Percentiles rank a stretch among this genome's conserved stretches.
Evolutionary conservation across 2,113 vertebrate genomes (phyloP).

Genomic region (Odontophorus gujanensis): DNA sequence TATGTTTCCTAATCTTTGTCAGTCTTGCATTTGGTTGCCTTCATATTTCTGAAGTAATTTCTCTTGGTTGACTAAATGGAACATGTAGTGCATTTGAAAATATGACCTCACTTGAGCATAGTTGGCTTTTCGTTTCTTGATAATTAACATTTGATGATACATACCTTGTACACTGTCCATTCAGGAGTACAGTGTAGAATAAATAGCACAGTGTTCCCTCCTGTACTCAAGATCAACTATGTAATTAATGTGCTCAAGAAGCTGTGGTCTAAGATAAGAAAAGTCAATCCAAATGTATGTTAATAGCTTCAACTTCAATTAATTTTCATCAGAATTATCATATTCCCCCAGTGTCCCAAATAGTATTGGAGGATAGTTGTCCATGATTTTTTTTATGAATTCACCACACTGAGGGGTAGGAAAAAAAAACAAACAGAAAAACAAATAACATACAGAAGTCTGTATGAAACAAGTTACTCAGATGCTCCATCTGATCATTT

Average conservation of each 20-base stretch:
- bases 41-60: neutral
- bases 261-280: conserved; percentile 33
- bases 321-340: conserved; percentile 48
- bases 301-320: conserved; percentile 51
- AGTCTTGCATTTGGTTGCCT: neutral
- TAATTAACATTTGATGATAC: neutral
- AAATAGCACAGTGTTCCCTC: neutral
- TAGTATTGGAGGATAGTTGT: neutral
- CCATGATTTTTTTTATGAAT: neutral
- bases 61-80: neutral
- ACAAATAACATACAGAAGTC: neutral
- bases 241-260: conserved; percentile 44
- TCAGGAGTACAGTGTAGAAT: neutral
- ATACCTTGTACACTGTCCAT: neutral
- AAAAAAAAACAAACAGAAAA: neutral
- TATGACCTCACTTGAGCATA: neutral
- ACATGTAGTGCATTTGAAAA: neutral
- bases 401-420: neutral
- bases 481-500: neutral
- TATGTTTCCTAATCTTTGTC: conserved; percentile 5
- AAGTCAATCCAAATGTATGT: conserved; percentile 26
- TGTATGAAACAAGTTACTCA: neutral
- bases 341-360: neutral
- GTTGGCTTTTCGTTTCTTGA: neutral
- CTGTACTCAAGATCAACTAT: neutral